Conservation (phyloP, 2,797 vertebrate species). For the Pseudochirops corinnae region DNA sequence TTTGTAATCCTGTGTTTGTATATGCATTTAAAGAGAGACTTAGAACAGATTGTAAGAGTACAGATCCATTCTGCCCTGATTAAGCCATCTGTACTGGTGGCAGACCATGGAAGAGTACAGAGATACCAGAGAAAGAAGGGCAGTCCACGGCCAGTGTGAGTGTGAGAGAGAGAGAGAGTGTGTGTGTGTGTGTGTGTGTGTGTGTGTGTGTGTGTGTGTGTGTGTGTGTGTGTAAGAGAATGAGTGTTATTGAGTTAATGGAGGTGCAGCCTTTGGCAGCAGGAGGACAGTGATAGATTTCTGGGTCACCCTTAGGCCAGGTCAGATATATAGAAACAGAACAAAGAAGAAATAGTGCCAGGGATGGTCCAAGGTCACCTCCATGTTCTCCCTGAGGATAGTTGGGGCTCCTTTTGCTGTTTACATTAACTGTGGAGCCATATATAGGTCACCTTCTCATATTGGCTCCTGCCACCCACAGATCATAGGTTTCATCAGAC, state of each 20-base stretch:
- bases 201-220: too few species aligned
- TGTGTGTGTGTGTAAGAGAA: too few species aligned
- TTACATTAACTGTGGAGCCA: too few species aligned
- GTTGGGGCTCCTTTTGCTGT: background rate
- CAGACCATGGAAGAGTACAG: background rate
- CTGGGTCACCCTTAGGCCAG: background rate
- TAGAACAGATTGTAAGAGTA: background rate
- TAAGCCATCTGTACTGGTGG: background rate
- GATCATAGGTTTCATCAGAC: background rate
- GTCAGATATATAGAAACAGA: background rate
- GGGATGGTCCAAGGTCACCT: too few species aligned
- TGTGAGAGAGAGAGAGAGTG: too few species aligned
- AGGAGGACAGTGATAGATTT: background rate
- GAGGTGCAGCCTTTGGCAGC: too few species aligned
- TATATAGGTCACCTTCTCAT: background rate
- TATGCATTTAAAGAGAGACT: background rate
- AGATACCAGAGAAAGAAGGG: background rate
- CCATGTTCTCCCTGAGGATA: background rate
- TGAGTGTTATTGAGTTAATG: background rate
- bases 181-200: too few species aligned
- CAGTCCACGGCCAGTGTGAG: too few species aligned
- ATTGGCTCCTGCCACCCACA: background rate
- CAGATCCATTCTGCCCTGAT: background rate
- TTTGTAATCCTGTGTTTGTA: background rate
- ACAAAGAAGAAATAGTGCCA: background rate